Evolutionary conservation across 92 coral and sea anemone species (phyloP).

Genomic region (Porites lobata): DNA sequence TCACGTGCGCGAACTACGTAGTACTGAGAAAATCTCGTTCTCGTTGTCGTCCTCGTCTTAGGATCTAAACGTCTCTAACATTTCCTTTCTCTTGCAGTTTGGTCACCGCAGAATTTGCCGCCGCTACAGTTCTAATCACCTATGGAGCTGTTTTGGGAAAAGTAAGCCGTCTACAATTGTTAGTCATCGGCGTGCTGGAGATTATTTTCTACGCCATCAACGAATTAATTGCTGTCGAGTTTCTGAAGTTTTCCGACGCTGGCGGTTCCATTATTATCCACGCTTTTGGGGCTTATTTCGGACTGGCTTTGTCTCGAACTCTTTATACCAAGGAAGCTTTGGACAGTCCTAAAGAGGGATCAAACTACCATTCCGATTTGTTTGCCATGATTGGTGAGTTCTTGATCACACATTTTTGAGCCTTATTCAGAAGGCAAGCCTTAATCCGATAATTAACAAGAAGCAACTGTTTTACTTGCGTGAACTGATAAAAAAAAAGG

Average conservation of each 20-base stretch:
- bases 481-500: too few species aligned
- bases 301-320: conserved; percentile 69
- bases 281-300: conserved; percentile 80
- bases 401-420: background rate
- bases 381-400: conserved; percentile 79
- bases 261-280: conserved; percentile 82
- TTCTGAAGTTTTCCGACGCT: conserved; percentile 73
- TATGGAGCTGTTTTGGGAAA: conserved; percentile 82
- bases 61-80: too few species aligned
- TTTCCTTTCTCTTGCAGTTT: conserved; percentile 15
- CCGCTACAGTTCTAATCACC: conserved; percentile 79
- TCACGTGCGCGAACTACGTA: too few species aligned
- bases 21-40: too few species aligned
- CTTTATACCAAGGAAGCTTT: conserved; percentile 35
- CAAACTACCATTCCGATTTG: conserved; percentile 75
- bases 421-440: background rate
- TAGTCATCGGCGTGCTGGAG: conserved; percentile 74
- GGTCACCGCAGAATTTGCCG: conserved; percentile 76
- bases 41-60: background rate
- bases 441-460: background rate
- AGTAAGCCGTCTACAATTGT: conserved; percentile 79
- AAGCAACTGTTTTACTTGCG: too few species aligned
- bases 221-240: conserved; percentile 68
- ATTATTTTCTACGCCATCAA: conserved; percentile 69
- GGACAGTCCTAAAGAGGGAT: conserved; percentile 66